Evolutionary conservation across 2,888 invertebrate species (phyloP).

Genomic region (Dichetophora obliterata): DNA sequence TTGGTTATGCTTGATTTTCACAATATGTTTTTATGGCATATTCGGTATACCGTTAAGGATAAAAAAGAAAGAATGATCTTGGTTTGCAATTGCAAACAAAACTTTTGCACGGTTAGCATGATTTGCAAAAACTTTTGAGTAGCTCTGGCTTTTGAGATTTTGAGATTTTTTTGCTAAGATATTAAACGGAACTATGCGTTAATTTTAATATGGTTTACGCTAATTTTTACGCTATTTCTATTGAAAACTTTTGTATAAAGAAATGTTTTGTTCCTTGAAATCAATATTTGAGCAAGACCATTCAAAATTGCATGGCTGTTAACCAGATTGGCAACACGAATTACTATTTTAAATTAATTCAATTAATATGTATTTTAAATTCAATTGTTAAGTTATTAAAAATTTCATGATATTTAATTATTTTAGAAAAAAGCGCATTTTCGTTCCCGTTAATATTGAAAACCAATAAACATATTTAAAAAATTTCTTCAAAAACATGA

Average conservation of each 20-base stretch:
- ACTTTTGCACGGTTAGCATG: constrained; percentile 23
- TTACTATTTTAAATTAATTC: too few species aligned
- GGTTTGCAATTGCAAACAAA: not conserved
- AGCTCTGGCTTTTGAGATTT: not conserved
- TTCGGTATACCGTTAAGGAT: not conserved
- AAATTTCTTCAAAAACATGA: too few species aligned
- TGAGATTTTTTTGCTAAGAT: not conserved
- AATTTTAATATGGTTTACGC: not conserved
- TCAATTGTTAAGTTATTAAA: too few species aligned
- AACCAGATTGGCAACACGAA: not conserved
- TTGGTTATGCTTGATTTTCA: constrained; percentile 18
- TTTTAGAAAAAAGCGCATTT: too few species aligned
- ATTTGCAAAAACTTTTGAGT: constrained; percentile 17
- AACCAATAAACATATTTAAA: too few species aligned
- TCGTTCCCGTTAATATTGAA: too few species aligned
- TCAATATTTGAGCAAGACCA: not conserved
- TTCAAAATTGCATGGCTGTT: not conserved
- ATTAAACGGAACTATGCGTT: not conserved
- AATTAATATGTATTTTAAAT: too few species aligned
- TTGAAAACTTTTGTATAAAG: too few species aligned
- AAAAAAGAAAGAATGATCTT: not conserved
- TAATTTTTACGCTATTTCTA: not conserved
- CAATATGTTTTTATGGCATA: not conserved
- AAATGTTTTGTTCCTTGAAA: not conserved
- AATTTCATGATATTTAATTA: too few species aligned